Evolutionary conservation across 2,797 vertebrate species (phyloP).

Genomic region (Buceros bicornis): DNA sequence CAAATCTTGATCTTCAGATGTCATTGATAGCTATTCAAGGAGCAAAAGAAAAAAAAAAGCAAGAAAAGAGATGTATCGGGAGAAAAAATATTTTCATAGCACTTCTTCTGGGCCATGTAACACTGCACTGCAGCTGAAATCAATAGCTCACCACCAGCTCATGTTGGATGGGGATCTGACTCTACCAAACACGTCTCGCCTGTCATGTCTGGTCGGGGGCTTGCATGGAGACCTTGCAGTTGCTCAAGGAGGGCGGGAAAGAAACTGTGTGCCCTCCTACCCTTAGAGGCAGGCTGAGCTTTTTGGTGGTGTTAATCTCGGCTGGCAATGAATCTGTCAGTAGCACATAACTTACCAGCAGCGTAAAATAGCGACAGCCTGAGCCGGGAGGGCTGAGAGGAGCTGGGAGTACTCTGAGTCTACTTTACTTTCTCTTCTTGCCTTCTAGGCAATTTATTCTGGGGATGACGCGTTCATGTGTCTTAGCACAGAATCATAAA

Average conservation of each 20-base stretch:
- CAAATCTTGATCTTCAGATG: not conserved
- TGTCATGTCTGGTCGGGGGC: not conserved
- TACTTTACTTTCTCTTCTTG: not conserved
- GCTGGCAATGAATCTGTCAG: not conserved
- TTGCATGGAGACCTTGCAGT: not conserved
- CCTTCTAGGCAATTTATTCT: not conserved
- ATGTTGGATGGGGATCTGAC: not conserved
- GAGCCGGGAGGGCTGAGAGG: not conserved
- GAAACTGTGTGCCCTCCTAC: not conserved
- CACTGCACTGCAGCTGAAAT: not conserved
- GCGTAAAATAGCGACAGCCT: accelerated
- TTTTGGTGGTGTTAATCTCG: not conserved
- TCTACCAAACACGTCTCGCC: not conserved
- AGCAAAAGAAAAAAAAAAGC: not conserved
- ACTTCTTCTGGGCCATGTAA: not conserved
- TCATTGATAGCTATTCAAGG: not conserved
- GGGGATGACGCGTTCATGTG: accelerated
- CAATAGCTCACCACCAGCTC: not conserved
- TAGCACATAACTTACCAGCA: not conserved
- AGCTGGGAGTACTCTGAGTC: not conserved
- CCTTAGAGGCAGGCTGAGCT: not conserved
- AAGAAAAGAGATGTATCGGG: not conserved
- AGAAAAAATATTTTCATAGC: not conserved
- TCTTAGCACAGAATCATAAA: not conserved
- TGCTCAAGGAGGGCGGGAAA: not conserved